A percentile compares a stretch with the other conserved stretches of the same genome.
Evolutionary conservation across 2,797 vertebrate genomes (phyloP).

Genomic region (Phoeniculus purpureus): DNA sequence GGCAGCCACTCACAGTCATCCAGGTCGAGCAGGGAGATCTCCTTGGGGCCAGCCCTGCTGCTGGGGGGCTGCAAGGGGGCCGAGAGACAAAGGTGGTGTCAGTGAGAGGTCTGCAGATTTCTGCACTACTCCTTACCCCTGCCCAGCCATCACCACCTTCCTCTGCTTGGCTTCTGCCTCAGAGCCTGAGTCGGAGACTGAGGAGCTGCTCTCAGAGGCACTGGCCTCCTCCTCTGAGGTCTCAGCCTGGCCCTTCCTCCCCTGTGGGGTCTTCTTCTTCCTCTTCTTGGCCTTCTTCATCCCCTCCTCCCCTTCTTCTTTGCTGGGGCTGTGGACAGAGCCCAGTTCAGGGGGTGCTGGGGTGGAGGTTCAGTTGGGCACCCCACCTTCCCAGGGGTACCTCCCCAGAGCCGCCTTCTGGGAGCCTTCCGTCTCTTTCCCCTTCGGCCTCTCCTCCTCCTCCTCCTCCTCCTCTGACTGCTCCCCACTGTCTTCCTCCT

Average conservation of each 20-base stretch:
- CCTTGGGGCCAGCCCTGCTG: constrained; percentile 82
- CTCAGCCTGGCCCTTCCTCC: constrained; percentile 72
- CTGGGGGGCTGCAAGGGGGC: constrained; percentile 73
- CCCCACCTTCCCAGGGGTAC: not conserved
- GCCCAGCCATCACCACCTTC: constrained; percentile 75
- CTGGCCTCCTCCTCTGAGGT: constrained; percentile 88
- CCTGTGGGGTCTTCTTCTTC: constrained; percentile 70
- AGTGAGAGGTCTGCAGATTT: not conserved
- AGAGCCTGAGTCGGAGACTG: constrained; percentile 80
- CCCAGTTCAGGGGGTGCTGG: not conserved
- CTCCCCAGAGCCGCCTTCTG: constrained; percentile 72
- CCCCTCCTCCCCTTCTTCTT: constrained; percentile 68
- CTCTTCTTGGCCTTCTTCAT: constrained; percentile 68
- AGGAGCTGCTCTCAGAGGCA: constrained; percentile 89
- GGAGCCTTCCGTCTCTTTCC: constrained; percentile 74
- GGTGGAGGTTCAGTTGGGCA: rapidly evolving
- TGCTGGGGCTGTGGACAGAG: constrained; percentile 33
- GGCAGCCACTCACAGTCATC: constrained; percentile 91
- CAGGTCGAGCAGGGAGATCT: constrained; percentile 95
- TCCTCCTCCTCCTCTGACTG: constrained; percentile 74
- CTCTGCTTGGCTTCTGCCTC: constrained; percentile 82
- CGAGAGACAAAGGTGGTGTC: not conserved
- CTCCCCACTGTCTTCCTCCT: constrained; percentile 83
- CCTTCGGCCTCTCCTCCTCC: constrained; percentile 82
- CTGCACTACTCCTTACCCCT: not conserved